Evolutionary conservation across 2,888 invertebrate genomes (phyloP).

Genomic region (Electrophaes corylata): DNA sequence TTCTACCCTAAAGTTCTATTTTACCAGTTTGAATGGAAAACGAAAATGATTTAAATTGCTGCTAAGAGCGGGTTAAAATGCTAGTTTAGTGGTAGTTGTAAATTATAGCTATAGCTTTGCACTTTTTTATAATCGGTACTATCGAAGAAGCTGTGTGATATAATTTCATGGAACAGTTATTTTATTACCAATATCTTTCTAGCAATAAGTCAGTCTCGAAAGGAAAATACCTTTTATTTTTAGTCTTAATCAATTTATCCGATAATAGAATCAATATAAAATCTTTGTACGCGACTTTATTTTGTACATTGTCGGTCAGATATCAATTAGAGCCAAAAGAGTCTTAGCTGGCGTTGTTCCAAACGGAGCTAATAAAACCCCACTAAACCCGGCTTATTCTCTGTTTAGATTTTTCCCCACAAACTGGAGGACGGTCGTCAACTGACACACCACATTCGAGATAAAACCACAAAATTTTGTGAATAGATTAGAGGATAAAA

Average conservation of each 20-base stretch:
- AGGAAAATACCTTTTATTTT: not conserved
- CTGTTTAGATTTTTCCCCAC: conserved; percentile 74
- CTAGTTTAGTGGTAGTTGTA: conserved; percentile 20
- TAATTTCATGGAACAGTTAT: not conserved
- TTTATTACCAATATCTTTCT: not conserved
- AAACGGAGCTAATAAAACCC: conserved; percentile 75
- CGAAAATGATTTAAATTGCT: conserved; percentile 35
- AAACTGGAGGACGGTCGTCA: conserved; percentile 44
- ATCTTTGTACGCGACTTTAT: conserved; percentile 52
- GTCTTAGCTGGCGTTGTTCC: conserved; percentile 65
- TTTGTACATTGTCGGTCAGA: conserved; percentile 65
- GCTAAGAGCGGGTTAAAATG: conserved; percentile 23
- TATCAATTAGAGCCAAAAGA: conserved; percentile 76
- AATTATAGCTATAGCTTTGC: conserved; percentile 12
- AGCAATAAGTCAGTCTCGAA: not conserved
- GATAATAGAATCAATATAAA: conserved; percentile 28
- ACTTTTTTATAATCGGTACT: conserved; percentile 8
- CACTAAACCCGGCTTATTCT: conserved; percentile 72
- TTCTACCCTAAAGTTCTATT: conserved; percentile 39
- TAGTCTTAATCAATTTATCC: not conserved
- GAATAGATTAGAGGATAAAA: conserved; percentile 45
- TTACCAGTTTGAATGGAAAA: conserved; percentile 33
- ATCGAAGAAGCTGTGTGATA: not conserved
- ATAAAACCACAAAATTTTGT: conserved; percentile 53
- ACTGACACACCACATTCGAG: conserved; percentile 59